phyloP scores from a whole-genome alignment of 2,113 vertebrate genomes.

The Lagopus muta region DNA sequence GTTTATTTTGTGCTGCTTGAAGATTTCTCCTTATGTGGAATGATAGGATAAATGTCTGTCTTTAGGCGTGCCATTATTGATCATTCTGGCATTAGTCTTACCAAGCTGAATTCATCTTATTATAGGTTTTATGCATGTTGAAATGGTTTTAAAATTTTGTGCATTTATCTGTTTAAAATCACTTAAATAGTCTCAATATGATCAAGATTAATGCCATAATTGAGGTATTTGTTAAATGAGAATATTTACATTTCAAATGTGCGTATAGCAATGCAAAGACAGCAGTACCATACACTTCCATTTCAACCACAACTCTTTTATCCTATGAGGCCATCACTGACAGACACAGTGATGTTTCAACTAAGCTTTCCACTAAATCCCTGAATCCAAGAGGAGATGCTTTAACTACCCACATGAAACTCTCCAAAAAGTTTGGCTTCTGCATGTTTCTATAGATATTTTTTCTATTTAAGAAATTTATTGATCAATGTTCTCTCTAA shows the following conservation, averaged over 20 bases:
- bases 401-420: neutral
- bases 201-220: neutral
- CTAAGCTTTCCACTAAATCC: neutral
- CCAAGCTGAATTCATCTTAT: constrained; percentile 17
- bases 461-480: constrained; percentile 14
- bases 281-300: neutral
- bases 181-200: neutral
- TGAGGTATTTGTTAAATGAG: neutral
- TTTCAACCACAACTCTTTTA: neutral
- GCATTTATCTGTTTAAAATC: neutral
- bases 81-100: constrained; percentile 31
- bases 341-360: neutral
- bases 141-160: neutral
- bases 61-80: constrained; percentile 25
- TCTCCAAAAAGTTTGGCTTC: neutral
- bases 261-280: neutral
- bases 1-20: constrained; percentile 34
- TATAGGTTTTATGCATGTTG: neutral
- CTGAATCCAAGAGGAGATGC: neutral
- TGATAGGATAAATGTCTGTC: constrained; percentile 5
- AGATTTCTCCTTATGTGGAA: constrained; percentile 15
- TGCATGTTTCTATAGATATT: neutral
- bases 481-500: neutral
- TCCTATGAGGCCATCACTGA: neutral
- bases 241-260: neutral